phyloP scores from a whole-genome alignment of 2,888 invertebrate species.

The Callinectes sapidus region DNA sequence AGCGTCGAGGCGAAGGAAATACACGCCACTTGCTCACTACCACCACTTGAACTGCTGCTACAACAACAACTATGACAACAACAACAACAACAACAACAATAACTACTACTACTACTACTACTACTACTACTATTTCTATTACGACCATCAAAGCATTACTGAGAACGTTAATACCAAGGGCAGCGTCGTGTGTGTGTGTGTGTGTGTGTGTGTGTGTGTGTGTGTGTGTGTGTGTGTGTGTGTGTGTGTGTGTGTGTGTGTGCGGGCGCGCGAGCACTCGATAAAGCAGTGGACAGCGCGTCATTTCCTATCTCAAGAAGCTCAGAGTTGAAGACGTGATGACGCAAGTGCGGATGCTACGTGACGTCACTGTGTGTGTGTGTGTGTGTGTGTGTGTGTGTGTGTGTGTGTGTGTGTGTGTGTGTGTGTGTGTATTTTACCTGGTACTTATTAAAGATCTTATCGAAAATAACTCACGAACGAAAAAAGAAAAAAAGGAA shows the following conservation, averaged over 20 bases:
- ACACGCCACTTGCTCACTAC: not conserved
- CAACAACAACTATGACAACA: not conserved
- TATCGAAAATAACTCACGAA: not conserved
- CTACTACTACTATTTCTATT: not conserved
- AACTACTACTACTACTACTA: conserved; percentile 10
- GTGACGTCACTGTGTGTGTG: not conserved
- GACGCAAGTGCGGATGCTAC: not conserved
- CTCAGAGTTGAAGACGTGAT: conserved; percentile 3
- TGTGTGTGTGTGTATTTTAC: conserved; percentile 17
- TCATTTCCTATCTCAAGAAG: conserved; percentile 15
- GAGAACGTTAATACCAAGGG: not conserved
- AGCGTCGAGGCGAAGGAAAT: not conserved
- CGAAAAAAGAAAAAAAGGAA: not conserved
- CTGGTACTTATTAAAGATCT: not conserved
- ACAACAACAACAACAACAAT: conserved; percentile 1
- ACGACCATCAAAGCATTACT: not conserved
- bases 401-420: conserved; percentile 43
- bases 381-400: conserved; percentile 45
- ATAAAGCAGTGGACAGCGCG: not conserved
- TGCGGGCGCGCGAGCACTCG: not conserved
- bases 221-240: not conserved
- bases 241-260: not conserved
- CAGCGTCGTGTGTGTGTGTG: not conserved
- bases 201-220: no score
- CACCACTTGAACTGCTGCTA: not conserved